Base-by-base conservation (phyloP, 2,113 vertebrate genomes). In the Grammomys surdaster region DNA sequence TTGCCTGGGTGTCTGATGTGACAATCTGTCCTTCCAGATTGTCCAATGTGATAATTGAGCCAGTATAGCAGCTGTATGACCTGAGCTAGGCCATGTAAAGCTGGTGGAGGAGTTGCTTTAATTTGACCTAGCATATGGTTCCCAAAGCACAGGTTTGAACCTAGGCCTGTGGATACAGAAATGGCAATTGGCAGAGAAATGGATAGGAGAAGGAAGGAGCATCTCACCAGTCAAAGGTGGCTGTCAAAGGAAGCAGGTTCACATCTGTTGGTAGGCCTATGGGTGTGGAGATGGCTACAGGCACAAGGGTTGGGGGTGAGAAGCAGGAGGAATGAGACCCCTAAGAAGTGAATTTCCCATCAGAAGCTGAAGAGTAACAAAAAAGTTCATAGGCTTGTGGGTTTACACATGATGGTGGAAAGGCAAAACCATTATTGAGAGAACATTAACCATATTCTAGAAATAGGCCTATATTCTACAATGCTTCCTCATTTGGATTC, bases 371-470 rank as follows among this genome's bases (percentile, higher is more conserved):
- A 56, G 17, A 36, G 33, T n/a, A 81, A n/a, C 77, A n/a, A 80
- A 56, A 56, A 28, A 56, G 51, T n/a, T 22, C 33, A n/a, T 56
- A 80, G 48, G 17, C 31, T 22, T 54, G 17, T 54, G 77, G 48
- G 31, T 80, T 56, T 80, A 31, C 17, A 11, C 48, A 80, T 17
- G 4, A 56, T 36, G 17, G 33, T n/a, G 51, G 19, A 4, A 24
- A n/a, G 78, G 33, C 46, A n/a, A 80, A 56, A 70, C 10, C 22
- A 22, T 78, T 33, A 31, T 3, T 86, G 54, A 48, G 46, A 78
- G 46, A 77, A 72, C 58, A 81, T 70, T 72, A 95, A 33, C 26
- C 20, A 19, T 13, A 69, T 77, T 65, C 77, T 96, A 98, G 95
- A 93, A 96, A 94, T 96, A 96, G 96, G 87, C 1, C 0, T 89